phyloP scores from a whole-genome alignment of 30 jellyfish, hydroid and myxozoan genomes.

The Aurelia aurita region DNA sequence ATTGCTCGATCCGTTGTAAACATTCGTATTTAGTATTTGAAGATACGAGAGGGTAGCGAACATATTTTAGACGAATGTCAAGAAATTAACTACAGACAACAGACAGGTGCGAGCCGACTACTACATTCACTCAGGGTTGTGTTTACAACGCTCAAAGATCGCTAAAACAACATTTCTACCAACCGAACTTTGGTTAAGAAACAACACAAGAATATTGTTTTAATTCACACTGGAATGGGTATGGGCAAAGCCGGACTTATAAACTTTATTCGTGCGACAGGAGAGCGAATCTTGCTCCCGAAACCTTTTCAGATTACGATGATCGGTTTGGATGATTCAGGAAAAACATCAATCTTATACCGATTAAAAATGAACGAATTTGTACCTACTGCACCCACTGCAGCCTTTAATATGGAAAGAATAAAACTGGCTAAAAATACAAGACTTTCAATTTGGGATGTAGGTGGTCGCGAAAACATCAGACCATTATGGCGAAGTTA shows the following conservation, averaged over 20 bases:
- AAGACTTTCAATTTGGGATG: slow-evolving; percentile 86
- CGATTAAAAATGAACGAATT: slow-evolving; percentile 81
- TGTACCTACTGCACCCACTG: slow-evolving; percentile 86
- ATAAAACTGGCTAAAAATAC: slow-evolving; percentile 73
- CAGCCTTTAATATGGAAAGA: slow-evolving; percentile 88
- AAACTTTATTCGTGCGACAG: slow-evolving; percentile 67
- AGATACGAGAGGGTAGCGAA: no score
- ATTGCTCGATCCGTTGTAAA: no score
- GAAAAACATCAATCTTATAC: slow-evolving; percentile 88
- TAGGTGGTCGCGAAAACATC: slow-evolving; percentile 82
- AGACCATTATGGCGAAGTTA: slow-evolving; percentile 95
- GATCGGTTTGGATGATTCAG: slow-evolving; percentile 91
- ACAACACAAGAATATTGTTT: background rate
- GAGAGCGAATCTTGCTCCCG: slow-evolving; percentile 58
- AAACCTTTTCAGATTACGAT: slow-evolving; percentile 81
- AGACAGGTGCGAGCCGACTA: no score
- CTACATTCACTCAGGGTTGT: no score
- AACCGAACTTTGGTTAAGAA: background rate
- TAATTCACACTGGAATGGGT: slow-evolving; percentile 24
- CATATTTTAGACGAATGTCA: no score
- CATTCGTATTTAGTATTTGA: no score
- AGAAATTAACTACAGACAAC: no score
- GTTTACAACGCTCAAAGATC: no score
- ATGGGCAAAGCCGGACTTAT: slow-evolving; percentile 72
- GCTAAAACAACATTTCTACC: no score